Evolutionary conservation across 2,113 vertebrate genomes (phyloP).

Genomic region (Monopterus albus): DNA sequence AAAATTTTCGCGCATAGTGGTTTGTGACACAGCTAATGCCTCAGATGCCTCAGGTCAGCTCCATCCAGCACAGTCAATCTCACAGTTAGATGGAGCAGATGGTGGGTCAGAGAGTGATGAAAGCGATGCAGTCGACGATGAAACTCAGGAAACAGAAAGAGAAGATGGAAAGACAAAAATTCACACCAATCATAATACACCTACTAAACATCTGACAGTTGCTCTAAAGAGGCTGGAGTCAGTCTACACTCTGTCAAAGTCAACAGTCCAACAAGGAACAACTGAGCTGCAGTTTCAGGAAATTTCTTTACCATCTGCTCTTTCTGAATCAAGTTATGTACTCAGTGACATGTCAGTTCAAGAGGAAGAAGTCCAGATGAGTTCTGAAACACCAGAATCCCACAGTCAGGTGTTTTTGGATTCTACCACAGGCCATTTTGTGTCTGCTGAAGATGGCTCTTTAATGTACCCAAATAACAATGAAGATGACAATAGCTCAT

Average conservation of each 20-base stretch:
- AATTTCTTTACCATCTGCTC: neutral
- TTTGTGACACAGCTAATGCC: slow-evolving; percentile 67
- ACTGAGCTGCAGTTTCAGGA: slow-evolving; percentile 11
- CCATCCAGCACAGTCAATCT: slow-evolving; percentile 74
- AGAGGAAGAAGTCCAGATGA: slow-evolving; percentile 57
- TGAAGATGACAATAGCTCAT: slow-evolving; percentile 45
- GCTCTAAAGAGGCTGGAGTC: slow-evolving; percentile 69
- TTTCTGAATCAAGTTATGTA: slow-evolving; percentile 33
- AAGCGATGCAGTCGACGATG: slow-evolving; percentile 59
- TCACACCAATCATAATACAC: slow-evolving; percentile 55
- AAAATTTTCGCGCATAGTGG: slow-evolving; percentile 83
- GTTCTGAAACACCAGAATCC: slow-evolving; percentile 15
- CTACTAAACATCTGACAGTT: slow-evolving; percentile 53
- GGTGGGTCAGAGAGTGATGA: slow-evolving; percentile 87
- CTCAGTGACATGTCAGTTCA: slow-evolving; percentile 40
- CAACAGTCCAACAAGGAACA: neutral
- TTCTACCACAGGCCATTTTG: slow-evolving; percentile 60
- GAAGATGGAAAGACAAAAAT: neutral
- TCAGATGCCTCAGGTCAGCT: slow-evolving; percentile 55
- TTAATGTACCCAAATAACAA: neutral
- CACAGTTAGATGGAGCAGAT: slow-evolving; percentile 90
- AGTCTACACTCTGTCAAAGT: slow-evolving; percentile 12
- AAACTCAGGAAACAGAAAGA: slow-evolving; percentile 19
- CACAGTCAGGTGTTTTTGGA: slow-evolving; percentile 62
- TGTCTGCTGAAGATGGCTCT: slow-evolving; percentile 37